Evolutionary conservation across 2,888 invertebrate genomes (phyloP).

Genomic region (Drosophila atroscutellata): DNA sequence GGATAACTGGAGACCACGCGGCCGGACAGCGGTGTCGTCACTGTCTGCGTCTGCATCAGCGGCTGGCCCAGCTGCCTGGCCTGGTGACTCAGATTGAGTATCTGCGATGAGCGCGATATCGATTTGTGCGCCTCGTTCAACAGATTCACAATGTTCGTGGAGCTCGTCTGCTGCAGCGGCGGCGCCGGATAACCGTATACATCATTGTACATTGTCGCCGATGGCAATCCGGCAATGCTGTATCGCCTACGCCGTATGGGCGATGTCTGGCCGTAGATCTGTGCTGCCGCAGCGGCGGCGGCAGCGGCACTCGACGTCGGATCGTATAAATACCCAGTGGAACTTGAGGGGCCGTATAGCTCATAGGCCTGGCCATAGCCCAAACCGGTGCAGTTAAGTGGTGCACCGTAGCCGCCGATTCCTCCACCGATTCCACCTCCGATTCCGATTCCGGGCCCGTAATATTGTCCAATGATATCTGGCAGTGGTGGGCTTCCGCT

Average conservation of each 20-base stretch:
- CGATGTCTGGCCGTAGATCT: conserved; percentile 73
- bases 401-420: conserved; percentile 39
- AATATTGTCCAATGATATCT: conserved; percentile 85
- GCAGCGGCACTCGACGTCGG: conserved; percentile 63
- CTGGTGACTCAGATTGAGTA: conserved; percentile 83
- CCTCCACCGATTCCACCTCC: conserved; percentile 12
- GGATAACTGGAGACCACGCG: conserved; percentile 84
- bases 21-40: conserved; percentile 81
- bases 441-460: conserved; percentile 50
- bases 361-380: conserved; percentile 71
- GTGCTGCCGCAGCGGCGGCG: conserved; percentile 62
- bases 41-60: conserved; percentile 25
- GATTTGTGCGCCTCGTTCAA: conserved; percentile 85
- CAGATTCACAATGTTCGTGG: conserved; percentile 84
- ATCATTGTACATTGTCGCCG: conserved; percentile 84
- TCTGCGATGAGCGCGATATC: conserved; percentile 85
- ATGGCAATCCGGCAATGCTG: conserved; percentile 85
- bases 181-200: conserved; percentile 82
- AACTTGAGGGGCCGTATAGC: conserved; percentile 80
- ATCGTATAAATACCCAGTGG: conserved; percentile 80
- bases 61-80: conserved; percentile 81
- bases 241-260: conserved; percentile 84
- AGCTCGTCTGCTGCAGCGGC: conserved; percentile 81
- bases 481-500: conserved; percentile 84
- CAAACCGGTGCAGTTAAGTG: conserved; percentile 32